A percentile compares a stretch with the other conserved stretches of the same genome.
These are phyloP conservation scores for Myoxocephalus aenaeus DNA, from an alignment of 2,797 vertebrate genomes.

Conservation along the genomic window DNA sequence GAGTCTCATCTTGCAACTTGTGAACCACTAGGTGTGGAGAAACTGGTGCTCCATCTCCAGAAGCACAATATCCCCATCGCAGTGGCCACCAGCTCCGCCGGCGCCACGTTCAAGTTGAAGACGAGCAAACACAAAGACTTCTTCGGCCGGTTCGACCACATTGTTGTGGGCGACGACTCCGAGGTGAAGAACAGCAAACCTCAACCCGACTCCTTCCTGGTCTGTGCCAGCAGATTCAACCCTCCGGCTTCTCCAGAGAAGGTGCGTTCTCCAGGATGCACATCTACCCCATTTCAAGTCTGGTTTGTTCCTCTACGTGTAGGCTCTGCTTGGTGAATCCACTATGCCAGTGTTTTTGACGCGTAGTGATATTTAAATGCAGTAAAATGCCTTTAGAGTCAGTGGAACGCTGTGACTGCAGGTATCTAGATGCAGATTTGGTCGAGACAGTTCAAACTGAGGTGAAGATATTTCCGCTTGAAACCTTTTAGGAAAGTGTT, in stretches of 20 bases:
- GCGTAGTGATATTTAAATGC: not conserved
- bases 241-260: slow-evolving; percentile 80
- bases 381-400: not conserved
- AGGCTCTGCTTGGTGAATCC: not conserved
- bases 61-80: slow-evolving; percentile 86
- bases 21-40: slow-evolving; percentile 85
- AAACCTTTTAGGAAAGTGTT: no score
- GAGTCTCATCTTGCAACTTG: not conserved
- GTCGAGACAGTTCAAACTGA: no score
- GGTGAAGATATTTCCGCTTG: no score
- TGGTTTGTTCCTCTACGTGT: not conserved
- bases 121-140: slow-evolving; percentile 86
- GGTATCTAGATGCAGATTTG: no score
- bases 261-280: slow-evolving; percentile 71
- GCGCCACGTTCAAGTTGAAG: slow-evolving; percentile 84
- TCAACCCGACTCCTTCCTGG: slow-evolving; percentile 88
- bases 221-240: slow-evolving; percentile 87
- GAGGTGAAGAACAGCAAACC: slow-evolving; percentile 89
- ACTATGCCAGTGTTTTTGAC: not conserved
- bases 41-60: slow-evolving; percentile 86
- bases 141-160: slow-evolving; percentile 88
- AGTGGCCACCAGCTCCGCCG: slow-evolving; percentile 89
- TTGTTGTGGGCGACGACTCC: slow-evolving; percentile 91
- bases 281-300: not conserved
- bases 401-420: no score